Percentiles rank a stretch among this genome's conserved stretches.
phyloP scores from a whole-genome alignment of 1,140 invertebrate species.

The Ips typographus region DNA sequence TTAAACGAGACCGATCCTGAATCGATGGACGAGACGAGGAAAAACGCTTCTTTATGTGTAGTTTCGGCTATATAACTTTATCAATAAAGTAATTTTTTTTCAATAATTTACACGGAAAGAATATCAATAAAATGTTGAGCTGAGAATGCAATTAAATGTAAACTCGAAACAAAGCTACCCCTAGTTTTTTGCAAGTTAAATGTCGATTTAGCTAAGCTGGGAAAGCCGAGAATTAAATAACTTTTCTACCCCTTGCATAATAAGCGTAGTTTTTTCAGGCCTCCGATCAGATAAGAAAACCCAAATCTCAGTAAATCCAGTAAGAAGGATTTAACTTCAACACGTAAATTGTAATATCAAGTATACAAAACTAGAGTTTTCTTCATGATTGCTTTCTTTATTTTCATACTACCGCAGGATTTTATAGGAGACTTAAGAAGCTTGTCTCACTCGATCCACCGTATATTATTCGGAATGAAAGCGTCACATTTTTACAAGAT shows the following conservation, averaged over 20 bases:
- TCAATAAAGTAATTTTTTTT: background rate
- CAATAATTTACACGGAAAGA: background rate
- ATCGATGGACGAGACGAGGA: conserved; percentile 34
- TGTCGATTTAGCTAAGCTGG: conserved; percentile 1
- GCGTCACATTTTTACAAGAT: conserved; percentile 27
- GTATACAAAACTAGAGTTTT: background rate
- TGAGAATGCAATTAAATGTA: background rate
- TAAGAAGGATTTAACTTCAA: too few species aligned
- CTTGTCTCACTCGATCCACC: background rate
- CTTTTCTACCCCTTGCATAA: conserved; percentile 5
- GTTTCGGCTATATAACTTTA: background rate
- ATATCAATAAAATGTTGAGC: too few species aligned
- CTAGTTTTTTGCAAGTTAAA: conserved; percentile 3
- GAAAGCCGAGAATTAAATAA: conserved; percentile 8
- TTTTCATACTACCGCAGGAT: too few species aligned
- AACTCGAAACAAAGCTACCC: background rate
- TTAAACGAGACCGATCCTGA: conserved; percentile 38
- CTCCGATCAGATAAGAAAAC: too few species aligned
- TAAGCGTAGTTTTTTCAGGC: background rate
- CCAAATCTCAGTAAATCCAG: too few species aligned
- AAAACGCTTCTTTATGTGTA: conserved; percentile 1
- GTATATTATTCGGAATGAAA: conserved; percentile 20
- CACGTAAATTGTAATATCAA: background rate
- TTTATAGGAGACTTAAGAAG: background rate
- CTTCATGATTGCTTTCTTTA: too few species aligned